Evolutionary conservation across 2,113 vertebrate species (phyloP), one percentile per base, ranked within the genome.

Genomic region (Galbula dea): DNA sequence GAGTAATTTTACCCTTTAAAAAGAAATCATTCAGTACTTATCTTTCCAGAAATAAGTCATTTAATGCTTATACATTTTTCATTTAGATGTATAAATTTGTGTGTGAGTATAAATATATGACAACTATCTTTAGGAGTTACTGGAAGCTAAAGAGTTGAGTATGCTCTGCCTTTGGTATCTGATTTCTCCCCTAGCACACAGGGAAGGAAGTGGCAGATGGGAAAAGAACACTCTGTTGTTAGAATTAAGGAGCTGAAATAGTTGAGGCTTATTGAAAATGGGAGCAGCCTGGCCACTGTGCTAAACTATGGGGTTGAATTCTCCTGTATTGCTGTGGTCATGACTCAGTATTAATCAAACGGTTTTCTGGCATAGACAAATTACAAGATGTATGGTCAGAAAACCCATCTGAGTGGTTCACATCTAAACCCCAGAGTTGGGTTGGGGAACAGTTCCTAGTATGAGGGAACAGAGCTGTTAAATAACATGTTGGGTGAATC

Each of bases 181-280:
- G 7, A 54, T 92, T 95, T 92, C 92, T 90, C 86, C 93, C 62
- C 80, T 75, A 68, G 90, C 86, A 49, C 26, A 68, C 86, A 43
- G 83, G 83, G 62, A 93, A 88, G 88, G 69, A 94, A 43, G 73
- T 63, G 68, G 90, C 95, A 94, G 94, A 96, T 96, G 95, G 95
- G 90, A 67, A 63, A 55, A 91, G 90, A 88, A 84, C 86, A 90
- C 75, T 86, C 90, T 96, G 92, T 94, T 80, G 61, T 81, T 93
- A 75, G 94, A 94, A 96, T 94, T 92, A 94, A 86, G 86, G 86
- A 93, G 52, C 88, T 91, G 90, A 67, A 88, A 71, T 46, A 83
- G 88, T 66, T 83, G 85, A 78, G 43, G 72, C 85, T 95, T 91
- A 46, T 57, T 0, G 43, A 29, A 88, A 83, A 74, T 30, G 65